Conservation (phyloP, 2,888 invertebrate species). For the Scaptomyza parva region DNA sequence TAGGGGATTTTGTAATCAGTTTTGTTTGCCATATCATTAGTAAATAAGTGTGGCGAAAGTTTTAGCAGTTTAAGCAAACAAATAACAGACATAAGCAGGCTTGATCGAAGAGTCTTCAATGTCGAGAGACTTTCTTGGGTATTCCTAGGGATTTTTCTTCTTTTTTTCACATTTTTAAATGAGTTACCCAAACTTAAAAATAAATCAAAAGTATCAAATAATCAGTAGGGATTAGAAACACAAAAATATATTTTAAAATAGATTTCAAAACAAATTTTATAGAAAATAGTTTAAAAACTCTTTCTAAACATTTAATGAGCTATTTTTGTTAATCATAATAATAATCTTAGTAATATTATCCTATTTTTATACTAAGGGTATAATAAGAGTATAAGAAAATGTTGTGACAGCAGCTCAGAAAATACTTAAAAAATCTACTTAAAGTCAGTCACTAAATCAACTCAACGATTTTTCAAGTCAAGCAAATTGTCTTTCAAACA, state of each 20-base stretch:
- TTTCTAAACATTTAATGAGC: too few relatives aligned
- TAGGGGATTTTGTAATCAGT: constrained; percentile 44
- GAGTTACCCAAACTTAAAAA: too few relatives aligned
- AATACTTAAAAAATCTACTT: not conserved
- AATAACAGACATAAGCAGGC: constrained; percentile 26
- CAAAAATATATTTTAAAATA: too few relatives aligned
- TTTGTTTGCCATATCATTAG: constrained; percentile 46
- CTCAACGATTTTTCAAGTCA: constrained; percentile 9
- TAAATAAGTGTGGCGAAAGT: constrained; percentile 50
- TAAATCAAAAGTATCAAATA: too few relatives aligned
- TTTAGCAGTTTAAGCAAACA: constrained; percentile 21
- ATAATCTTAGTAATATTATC: too few relatives aligned
- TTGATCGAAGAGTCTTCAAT: constrained; percentile 34
- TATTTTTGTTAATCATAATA: too few relatives aligned
- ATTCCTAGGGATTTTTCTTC: not conserved
- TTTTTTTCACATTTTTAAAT: not conserved
- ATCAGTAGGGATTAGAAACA: too few relatives aligned
- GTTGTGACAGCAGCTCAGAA: not conserved
- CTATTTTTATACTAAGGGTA: too few relatives aligned
- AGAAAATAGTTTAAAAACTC: too few relatives aligned
- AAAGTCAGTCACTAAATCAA: constrained; percentile 21
- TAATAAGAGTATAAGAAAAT: too few relatives aligned
- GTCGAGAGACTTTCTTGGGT: constrained; percentile 6
- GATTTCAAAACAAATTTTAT: too few relatives aligned
- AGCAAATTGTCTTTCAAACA: constrained; percentile 17